Percentiles rank a stretch among this genome's conserved stretches.
These are phyloP conservation scores for Lytechinus variegatus DNA, from an alignment of 35 echinoderm and acorn worm genomes.

Conservation along the genomic window DNA sequence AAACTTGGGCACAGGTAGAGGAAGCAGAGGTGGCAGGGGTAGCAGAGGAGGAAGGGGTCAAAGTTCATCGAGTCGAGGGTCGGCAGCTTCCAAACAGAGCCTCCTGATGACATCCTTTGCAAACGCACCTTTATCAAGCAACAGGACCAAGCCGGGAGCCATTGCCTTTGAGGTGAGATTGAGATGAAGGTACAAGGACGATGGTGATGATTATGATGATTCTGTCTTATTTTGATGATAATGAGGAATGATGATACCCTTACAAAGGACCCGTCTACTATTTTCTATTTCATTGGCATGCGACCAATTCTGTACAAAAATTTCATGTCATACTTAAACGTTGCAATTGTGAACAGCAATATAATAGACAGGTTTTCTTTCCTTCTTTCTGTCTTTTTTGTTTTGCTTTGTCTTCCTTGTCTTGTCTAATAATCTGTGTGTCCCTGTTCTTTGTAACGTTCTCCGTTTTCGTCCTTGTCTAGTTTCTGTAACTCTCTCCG, in stretches of 20 bases:
- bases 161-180: neutral
- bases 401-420: too few relatives aligned
- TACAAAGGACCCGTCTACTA: too few relatives aligned
- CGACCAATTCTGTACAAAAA: too few relatives aligned
- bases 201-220: neutral
- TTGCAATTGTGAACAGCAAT: too few relatives aligned
- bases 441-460: too few relatives aligned
- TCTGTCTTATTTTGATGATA: neutral
- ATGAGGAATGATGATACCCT: neutral
- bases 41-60: conserved; percentile 11
- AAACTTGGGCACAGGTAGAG: neutral
- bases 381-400: too few relatives aligned
- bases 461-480: too few relatives aligned
- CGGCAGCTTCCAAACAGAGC: conserved; percentile 5
- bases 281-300: too few relatives aligned
- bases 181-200: neutral
- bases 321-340: too few relatives aligned
- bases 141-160: neutral
- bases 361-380: too few relatives aligned
- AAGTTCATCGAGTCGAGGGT: neutral
- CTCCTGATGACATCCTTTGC: conserved; percentile 6
- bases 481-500: too few relatives aligned
- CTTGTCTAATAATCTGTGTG: too few relatives aligned
- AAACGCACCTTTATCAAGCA: neutral
- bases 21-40: conserved; percentile 32